Evolutionary conservation across 2,113 vertebrate genomes (phyloP), one percentile per base, ranked within the genome.

Genomic region (Varanus salvator): DNA sequence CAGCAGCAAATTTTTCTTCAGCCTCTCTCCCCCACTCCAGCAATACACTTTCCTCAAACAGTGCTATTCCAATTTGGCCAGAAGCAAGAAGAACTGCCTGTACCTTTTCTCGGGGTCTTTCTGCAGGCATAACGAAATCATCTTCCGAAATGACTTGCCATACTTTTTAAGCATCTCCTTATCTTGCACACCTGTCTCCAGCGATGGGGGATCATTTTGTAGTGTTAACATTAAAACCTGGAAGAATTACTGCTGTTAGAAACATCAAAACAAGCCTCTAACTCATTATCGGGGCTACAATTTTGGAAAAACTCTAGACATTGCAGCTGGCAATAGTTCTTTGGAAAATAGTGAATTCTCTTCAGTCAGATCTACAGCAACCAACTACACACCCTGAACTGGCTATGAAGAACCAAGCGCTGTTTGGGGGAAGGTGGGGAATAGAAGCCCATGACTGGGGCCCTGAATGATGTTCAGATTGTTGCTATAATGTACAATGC

Each of bases 81-180:
- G 52, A 54, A 80, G 44, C 50, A 27, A 75, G 38, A 64, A 9
- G 38, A 44, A 2, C 31, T 2, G 25, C 50, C 1, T 11, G 6
- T 95, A 99, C 99, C 99, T 98, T 97, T 99, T 99, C 87, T 99
- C 99, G 0, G 99, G 99, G 93, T 99, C 99, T 96, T 99, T 99
- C 93, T 99, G 99, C 97, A 99, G 97, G 97, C 99, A 99, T 68
- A 97, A 97, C 3, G 98, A 98, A 96, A 99, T 97, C 99, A 99
- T 99, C 97, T 99, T 99, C 96, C 99, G 98, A 95, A 99, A 99
- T 3, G 99, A 99, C 83, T 99, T 99, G 91, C 99, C 99, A 0
- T 99, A 99, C 92, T 99, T 99, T 96, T 99, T 99, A 90, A 99
- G 97, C 98, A 98, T 98, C 94, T 99, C 99, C 92, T 99, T 99